Evolutionary conservation across 1,140 invertebrate species (phyloP), one percentile per base, ranked within the genome.

Genomic region (Bombus waltoni): DNA sequence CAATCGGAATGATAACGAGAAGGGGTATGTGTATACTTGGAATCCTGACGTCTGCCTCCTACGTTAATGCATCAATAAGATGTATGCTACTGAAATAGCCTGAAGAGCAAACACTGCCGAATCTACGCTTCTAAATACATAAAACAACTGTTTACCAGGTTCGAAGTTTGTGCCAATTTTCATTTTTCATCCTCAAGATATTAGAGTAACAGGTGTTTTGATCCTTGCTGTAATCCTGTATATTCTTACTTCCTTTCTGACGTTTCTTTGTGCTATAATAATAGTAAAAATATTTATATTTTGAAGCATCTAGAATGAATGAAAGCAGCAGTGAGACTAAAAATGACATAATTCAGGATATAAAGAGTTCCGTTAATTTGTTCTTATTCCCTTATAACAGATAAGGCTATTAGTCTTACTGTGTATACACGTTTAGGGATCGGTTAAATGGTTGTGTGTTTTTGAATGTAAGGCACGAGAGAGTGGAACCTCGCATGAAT

Each of bases 131-230:
- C 66, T 84, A 84, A 77, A 77, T 77, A 83, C 59, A 83, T n/a
- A 40, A 62, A 47, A 79, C 59, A 79, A 71, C 9, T 42, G 66
- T 70, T 71, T 53, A 38, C 25, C 35, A 22, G 25, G 38, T 6
- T 15, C 42, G 22, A 53, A 71, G 75, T 71, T 79, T 59, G 42
- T 84, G 82, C 82, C 82, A 84, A 84, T 62, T 66, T 28, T 35
- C 9, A 57, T 28, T 8, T 4, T 9, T 53, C 10, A 25, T 13
- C 22, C 32, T 9, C 44, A 18, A n/a, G 42, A 42, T 1, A 11
- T 8, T 28, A 35, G n/a, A 57, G 65, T 74, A 65, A 47, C 57
- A 82, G 40, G 71, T 65, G 25, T 65, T 65, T 59, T 42, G 4
- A 32, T 35, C 59, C 28, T n/a, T n/a, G 11, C 59, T 28, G 9